These are phyloP conservation scores for Pangasianodon gigas DNA, from an alignment of 2,113 vertebrate genomes.

Conservation along the genomic window DNA sequence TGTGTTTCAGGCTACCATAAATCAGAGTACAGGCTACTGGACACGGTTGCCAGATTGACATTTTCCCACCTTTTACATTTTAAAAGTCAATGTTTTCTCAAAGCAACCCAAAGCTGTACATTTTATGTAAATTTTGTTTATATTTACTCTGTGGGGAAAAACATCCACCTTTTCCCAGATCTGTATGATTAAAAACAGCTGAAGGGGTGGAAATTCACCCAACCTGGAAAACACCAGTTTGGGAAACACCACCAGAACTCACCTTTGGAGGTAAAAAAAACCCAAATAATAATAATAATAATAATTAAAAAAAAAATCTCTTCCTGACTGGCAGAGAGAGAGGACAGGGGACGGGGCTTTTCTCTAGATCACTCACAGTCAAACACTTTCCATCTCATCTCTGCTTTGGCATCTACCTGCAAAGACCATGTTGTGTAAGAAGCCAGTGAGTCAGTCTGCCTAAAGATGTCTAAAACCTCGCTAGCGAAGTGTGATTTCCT, in stretches of 20 bases:
- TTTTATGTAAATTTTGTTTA: neutral
- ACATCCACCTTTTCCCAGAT: neutral
- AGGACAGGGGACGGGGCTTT: neutral
- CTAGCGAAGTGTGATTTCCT: too few species aligned
- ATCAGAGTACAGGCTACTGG: neutral
- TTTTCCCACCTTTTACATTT: neutral
- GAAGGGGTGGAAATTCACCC: neutral
- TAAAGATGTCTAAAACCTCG: too few species aligned
- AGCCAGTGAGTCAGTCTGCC: too few species aligned
- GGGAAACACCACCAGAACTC: too few species aligned
- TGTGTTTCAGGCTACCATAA: conserved; percentile 2
- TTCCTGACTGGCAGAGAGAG: neutral
- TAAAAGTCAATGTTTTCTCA: neutral
- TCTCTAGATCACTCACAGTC: neutral
- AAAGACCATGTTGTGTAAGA: too few species aligned
- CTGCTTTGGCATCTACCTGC: too few species aligned
- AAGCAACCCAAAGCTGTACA: neutral
- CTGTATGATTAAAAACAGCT: neutral
- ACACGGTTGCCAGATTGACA: neutral
- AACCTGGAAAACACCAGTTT: neutral
- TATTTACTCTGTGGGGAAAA: neutral
- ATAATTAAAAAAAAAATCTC: neutral
- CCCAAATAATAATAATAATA: too few species aligned
- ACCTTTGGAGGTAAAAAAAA: neutral
- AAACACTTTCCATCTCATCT: neutral